Percentiles rank a stretch among this genome's conserved stretches.
Conservation (phyloP, 2,113 vertebrate genomes). For the Rhagologus leucostigma region DNA sequence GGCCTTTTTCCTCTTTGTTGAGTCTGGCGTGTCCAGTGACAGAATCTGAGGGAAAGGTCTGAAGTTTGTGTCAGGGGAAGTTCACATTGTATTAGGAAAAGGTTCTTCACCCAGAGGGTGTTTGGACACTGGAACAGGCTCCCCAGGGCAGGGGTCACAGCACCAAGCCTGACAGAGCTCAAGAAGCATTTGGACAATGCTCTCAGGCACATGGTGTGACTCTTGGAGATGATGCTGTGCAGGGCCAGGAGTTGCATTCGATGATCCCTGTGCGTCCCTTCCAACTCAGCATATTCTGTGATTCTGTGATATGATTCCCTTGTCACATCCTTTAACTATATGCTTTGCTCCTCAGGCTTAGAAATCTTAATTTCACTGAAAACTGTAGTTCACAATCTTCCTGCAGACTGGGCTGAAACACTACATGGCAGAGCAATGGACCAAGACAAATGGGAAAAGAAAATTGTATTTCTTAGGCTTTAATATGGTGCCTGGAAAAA, state of each 20-base stretch:
- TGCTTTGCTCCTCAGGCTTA: neutral
- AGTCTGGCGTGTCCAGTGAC: neutral
- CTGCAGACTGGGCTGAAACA: neutral
- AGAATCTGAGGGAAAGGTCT: neutral
- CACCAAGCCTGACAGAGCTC: neutral
- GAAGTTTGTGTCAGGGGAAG: neutral
- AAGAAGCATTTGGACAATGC: neutral
- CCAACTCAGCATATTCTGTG: neutral
- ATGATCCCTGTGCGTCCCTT: fast-evolving
- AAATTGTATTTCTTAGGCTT: neutral
- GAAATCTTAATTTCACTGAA: neutral
- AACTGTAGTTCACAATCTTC: neutral
- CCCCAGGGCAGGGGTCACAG: too few relatives aligned
- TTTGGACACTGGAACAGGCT: neutral
- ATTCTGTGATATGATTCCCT: neutral
- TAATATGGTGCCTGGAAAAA: conserved; percentile 9
- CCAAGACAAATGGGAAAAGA: neutral
- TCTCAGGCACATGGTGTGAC: neutral
- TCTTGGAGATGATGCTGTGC: neutral
- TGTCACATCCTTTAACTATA: neutral
- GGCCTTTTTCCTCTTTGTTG: neutral
- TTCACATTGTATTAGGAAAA: neutral
- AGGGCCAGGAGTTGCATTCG: neutral
- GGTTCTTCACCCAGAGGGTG: neutral
- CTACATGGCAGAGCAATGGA: fast-evolving